Evolutionary conservation across 2,797 vertebrate species (phyloP), one percentile per base, ranked within the genome.

Genomic region (Novumbra hubbsi): DNA sequence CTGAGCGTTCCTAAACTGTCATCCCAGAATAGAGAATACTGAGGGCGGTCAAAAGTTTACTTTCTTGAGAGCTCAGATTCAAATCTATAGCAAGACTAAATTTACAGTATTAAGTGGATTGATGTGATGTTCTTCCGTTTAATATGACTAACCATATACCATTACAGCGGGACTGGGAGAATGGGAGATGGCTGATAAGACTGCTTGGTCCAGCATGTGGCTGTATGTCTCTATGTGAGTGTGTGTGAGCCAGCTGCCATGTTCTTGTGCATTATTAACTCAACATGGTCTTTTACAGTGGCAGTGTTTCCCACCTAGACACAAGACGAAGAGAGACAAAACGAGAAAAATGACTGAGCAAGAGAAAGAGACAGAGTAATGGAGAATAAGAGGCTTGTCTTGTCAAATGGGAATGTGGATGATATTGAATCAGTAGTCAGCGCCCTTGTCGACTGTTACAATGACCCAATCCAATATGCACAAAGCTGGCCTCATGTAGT

Each of bases 351-450:
- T 45, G 41, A 45, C 9, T 14, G 19, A 65, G 63, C 65, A 60
- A 69, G 9, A 50, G 69, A 28, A 34, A 41, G 38, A 41, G 34
- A 52, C n/a, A 15, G 63, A 49, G 19, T n/a, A n/a, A 62, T 28
- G 48, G 68, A 12, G 45, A 32, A 19, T 27, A 8, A 19, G 38
- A 70, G 27, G 27, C 16, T 16, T 19, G 38, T 48, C 45, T 68
- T 21, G 41, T 68, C 21, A 27, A 24, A 34, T 9, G 6, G 32
- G 50, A 71, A 57, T 24, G 30, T 27, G 48, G 14, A 27, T 52
- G 73, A 88, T 83, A 84, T 84, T 81, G 86, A 87, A 76, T 82
- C 76, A 83, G 86, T 74, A 81, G 80, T 85, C 77, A 86, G 75
- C 73, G 67, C 76, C 60, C 76, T 83, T 60, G 74, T 80, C 80